These are phyloP conservation scores for Crotalus horridus DNA, from an alignment of 2,113 vertebrate genomes.

Conservation along the genomic window DNA sequence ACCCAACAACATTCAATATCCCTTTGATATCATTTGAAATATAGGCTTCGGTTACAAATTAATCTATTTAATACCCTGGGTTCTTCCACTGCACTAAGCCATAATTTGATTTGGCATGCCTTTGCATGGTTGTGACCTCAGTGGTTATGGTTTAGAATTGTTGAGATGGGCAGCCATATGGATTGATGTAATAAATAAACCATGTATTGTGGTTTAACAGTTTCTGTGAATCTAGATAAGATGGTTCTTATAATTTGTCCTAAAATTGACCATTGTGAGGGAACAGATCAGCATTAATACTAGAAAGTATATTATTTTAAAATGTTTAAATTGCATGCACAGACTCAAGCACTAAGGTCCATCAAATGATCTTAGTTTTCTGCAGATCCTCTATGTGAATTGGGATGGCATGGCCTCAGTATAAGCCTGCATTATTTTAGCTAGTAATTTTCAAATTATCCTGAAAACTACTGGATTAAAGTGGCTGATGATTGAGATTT, in stretches of 20 bases:
- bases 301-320: neutral
- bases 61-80: neutral
- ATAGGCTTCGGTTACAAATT: neutral
- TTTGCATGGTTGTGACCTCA: neutral
- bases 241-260: neutral
- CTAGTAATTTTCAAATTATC: conserved; percentile 3
- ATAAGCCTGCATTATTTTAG: neutral
- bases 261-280: neutral
- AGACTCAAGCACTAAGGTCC: neutral
- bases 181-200: neutral
- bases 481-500: conserved; percentile 50
- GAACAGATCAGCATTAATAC: neutral
- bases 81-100: neutral
- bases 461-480: conserved; percentile 31
- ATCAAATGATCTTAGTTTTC: neutral
- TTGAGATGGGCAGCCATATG: neutral
- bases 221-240: neutral
- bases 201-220: neutral
- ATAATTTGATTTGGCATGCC: neutral
- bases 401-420: neutral
- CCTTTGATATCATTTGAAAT: neutral
- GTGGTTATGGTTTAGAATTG: neutral
- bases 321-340: neutral
- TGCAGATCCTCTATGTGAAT: neutral
- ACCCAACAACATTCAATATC: neutral